phyloP scores from a whole-genome alignment of 2,888 invertebrate species.

The Anaspis maculata region DNA sequence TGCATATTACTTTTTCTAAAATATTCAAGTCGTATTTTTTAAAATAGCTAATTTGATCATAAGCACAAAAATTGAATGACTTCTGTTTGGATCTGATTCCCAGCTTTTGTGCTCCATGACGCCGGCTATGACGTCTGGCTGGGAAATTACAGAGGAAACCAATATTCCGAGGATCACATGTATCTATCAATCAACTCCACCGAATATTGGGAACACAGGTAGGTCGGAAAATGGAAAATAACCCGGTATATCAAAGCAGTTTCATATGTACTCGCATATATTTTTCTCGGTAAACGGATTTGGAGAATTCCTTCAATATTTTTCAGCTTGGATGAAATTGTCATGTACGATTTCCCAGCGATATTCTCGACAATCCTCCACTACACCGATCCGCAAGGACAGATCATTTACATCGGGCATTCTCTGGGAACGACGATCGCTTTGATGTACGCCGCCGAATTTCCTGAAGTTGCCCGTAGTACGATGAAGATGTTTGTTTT shows the following conservation, averaged over 20 bases:
- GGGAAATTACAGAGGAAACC: conserved; percentile 40
- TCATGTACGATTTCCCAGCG: conserved; percentile 31
- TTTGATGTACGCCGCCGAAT: conserved; percentile 59
- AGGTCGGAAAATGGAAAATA: conserved; percentile 6
- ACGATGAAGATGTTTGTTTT: conserved; percentile 54
- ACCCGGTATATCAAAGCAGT: not conserved
- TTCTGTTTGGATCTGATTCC: too few relatives aligned
- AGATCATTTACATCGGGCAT: conserved; percentile 72
- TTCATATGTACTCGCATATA: not conserved
- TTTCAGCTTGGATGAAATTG: conserved; percentile 34
- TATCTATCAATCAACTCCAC: conserved; percentile 29
- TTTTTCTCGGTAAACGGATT: conserved; percentile 1
- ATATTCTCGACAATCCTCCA: conserved; percentile 28
- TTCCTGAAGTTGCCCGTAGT: conserved; percentile 59
- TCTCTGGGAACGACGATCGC: conserved; percentile 78
- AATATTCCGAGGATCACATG: conserved; percentile 34
- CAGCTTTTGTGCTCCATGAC: conserved; percentile 45
- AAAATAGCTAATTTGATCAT: too few relatives aligned
- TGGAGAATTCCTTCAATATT: conserved; percentile 2
- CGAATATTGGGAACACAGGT: conserved; percentile 38
- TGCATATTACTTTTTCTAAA: not conserved
- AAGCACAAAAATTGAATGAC: too few relatives aligned
- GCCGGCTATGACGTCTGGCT: conserved; percentile 50
- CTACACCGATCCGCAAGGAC: conserved; percentile 25
- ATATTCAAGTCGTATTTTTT: not conserved